Evolutionary conservation across 2,113 vertebrate species (phyloP).

Genomic region (Chelonoidis abingdonii): DNA sequence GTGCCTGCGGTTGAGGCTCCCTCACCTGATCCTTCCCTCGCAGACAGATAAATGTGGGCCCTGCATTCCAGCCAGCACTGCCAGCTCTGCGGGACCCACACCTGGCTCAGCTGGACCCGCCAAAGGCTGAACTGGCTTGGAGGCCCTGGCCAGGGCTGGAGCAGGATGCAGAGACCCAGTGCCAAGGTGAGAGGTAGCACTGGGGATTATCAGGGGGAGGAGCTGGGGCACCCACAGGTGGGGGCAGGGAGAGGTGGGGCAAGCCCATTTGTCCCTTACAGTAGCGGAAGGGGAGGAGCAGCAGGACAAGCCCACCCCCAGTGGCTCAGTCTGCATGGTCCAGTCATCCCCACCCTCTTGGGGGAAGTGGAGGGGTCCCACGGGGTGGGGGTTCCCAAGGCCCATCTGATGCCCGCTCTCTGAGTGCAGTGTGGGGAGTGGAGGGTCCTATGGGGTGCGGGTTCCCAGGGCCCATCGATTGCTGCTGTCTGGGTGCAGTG

Average conservation of each 20-base stretch:
- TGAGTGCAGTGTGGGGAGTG: not conserved
- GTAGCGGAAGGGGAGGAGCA: not conserved
- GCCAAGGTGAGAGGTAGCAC: constrained; percentile 66
- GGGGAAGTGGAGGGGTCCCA: not conserved
- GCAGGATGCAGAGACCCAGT: constrained; percentile 47
- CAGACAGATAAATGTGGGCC: constrained; percentile 75
- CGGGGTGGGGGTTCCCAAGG: too few relatives aligned
- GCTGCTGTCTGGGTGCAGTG: constrained; percentile 43
- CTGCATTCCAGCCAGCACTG: constrained; percentile 79
- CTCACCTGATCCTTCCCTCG: not conserved
- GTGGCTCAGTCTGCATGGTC: not conserved
- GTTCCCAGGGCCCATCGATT: too few relatives aligned
- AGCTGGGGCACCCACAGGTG: not conserved
- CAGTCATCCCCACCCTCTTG: not conserved
- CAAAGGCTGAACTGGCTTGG: constrained; percentile 78
- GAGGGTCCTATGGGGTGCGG: not conserved
- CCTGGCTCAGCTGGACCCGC: constrained; percentile 2
- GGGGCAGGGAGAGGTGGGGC: too few relatives aligned
- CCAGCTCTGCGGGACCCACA: constrained; percentile 42
- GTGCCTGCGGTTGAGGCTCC: not conserved
- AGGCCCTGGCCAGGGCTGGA: constrained; percentile 74
- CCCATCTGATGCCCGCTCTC: not conserved
- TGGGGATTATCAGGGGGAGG: too few relatives aligned
- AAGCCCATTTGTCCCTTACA: not conserved
- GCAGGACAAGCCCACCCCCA: not conserved